A percentile compares a stretch with the other conserved stretches of the same genome.
These are phyloP conservation scores for Anarsia innoxiella DNA, from an alignment of 2,888 invertebrate genomes.

Conservation along the genomic window DNA sequence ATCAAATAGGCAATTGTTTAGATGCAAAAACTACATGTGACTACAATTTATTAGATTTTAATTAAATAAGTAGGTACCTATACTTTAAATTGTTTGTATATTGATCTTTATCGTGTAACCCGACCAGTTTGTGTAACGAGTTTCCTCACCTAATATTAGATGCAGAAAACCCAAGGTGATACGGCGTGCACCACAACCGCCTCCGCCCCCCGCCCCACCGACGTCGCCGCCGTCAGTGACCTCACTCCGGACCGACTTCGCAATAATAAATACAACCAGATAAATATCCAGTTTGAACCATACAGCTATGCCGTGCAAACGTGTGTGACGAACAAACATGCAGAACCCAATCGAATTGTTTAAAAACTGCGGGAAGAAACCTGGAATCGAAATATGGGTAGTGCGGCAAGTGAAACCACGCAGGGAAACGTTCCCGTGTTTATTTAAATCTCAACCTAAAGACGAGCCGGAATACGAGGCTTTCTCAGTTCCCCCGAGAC, in stretches of 20 bases:
- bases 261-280: too few relatives aligned
- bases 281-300: not conserved
- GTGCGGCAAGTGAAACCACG: not conserved
- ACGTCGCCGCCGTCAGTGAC: too few relatives aligned
- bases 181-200: too few relatives aligned
- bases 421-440: not conserved
- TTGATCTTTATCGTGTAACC: not conserved
- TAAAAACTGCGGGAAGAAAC: constrained; percentile 5
- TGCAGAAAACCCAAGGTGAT: not conserved
- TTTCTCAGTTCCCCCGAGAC: not conserved
- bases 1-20: too few relatives aligned
- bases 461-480: constrained; percentile 4
- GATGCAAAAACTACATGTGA: too few relatives aligned
- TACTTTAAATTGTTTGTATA: not conserved
- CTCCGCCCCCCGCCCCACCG: too few relatives aligned
- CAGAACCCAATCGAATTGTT: constrained; percentile 2
- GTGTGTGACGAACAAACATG: constrained; percentile 1
- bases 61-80: too few relatives aligned
- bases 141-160: not conserved
- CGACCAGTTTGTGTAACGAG: not conserved
- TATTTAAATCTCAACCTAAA: not conserved
- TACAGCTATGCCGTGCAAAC: not conserved
- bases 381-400: constrained; percentile 4
- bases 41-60: too few relatives aligned
- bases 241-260: not conserved